phyloP scores from a whole-genome alignment of 2,113 vertebrate genomes.

The Phrynocephalus versicolor region DNA sequence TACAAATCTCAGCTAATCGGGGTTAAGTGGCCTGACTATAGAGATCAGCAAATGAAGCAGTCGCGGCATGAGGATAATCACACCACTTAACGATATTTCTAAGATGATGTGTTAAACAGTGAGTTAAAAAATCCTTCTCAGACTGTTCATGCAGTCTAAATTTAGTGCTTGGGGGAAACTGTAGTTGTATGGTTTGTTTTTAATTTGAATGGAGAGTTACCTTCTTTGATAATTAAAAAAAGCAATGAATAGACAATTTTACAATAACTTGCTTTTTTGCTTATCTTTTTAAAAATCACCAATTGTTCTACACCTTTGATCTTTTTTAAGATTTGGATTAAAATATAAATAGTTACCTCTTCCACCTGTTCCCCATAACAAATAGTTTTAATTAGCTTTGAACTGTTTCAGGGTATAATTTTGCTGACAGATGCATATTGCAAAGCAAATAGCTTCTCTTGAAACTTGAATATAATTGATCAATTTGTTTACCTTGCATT shows the following conservation, averaged over 20 bases:
- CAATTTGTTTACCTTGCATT: slow-evolving; percentile 6
- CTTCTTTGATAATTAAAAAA: neutral
- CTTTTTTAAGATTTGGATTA: slow-evolving; percentile 13
- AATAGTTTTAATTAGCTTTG: slow-evolving; percentile 46
- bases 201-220: neutral
- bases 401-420: neutral
- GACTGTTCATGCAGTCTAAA: too few species aligned
- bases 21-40: neutral
- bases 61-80: neutral
- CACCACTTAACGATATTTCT: too few species aligned
- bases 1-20: neutral
- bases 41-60: neutral
- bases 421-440: slow-evolving; percentile 39
- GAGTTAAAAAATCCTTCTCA: too few species aligned
- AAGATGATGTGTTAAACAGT: too few species aligned
- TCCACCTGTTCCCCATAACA: neutral
- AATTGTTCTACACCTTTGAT: slow-evolving; percentile 29
- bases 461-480: neutral
- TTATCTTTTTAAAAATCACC: slow-evolving; percentile 18
- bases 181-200: neutral
- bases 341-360: slow-evolving; percentile 1
- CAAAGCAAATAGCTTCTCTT: neutral
- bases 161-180: neutral
- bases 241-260: neutral
- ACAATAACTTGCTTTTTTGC: neutral